A percentile compares a stretch with the other conserved stretches of the same genome.
These are phyloP conservation scores for Tachina fera DNA, from an alignment of 2,888 invertebrate genomes.

Conservation along the genomic window DNA sequence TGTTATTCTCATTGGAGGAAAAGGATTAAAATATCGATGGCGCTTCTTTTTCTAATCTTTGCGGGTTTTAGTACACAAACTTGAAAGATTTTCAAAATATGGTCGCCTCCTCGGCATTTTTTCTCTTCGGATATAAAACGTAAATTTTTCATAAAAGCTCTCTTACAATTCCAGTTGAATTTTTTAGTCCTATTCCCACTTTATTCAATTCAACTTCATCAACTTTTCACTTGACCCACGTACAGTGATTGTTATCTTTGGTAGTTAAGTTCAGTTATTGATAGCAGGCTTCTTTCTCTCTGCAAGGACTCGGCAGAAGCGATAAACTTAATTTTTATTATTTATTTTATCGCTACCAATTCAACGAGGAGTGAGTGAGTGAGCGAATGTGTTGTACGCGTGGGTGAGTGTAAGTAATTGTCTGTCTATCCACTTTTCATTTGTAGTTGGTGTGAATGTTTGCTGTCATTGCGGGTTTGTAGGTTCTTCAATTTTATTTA, in stretches of 20 bases:
- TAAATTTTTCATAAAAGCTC: too few relatives aligned
- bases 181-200: neutral
- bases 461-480: constrained; percentile 25
- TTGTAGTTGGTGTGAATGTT: constrained; percentile 16
- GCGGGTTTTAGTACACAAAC: too few relatives aligned
- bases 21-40: too few relatives aligned
- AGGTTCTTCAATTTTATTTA: constrained; percentile 37
- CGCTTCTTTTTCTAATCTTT: too few relatives aligned
- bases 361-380: neutral
- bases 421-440: neutral
- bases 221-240: constrained; percentile 45
- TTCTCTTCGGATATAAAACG: too few relatives aligned
- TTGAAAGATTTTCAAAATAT: too few relatives aligned
- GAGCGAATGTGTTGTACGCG: neutral
- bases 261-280: constrained; percentile 45
- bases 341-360: constrained; percentile 23
- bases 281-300: constrained; percentile 60
- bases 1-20: too few relatives aligned
- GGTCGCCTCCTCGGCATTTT: too few relatives aligned
- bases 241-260: constrained; percentile 48
- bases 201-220: neutral
- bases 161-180: neutral
- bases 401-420: neutral
- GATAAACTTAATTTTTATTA: constrained; percentile 40
- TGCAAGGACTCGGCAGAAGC: constrained; percentile 40